Evolutionary conservation across 1,140 invertebrate genomes (phyloP).

Genomic region (Andrena cerasifolii): DNA sequence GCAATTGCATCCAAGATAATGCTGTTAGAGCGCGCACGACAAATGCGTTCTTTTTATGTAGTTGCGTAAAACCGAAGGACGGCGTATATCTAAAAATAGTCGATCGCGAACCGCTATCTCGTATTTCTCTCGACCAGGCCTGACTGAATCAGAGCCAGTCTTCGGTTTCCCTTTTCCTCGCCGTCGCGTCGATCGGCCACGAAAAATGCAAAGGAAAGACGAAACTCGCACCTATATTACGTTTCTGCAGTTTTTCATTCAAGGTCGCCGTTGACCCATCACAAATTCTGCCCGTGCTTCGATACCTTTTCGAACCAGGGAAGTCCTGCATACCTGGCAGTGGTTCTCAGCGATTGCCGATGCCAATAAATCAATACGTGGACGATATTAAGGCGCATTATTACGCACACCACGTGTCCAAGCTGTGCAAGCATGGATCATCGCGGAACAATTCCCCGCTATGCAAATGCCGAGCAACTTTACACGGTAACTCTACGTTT

Average conservation of each 20-base stretch:
- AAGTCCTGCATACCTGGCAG: constrained; percentile 59
- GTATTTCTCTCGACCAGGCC: constrained; percentile 58
- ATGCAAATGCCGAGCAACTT: neutral
- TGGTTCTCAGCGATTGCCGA: constrained; percentile 48
- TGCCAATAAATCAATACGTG: constrained; percentile 39
- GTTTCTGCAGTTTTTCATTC: constrained; percentile 38
- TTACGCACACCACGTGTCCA: neutral
- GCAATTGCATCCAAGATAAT: constrained; percentile 6
- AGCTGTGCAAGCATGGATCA: neutral
- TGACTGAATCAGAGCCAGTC: constrained; percentile 41
- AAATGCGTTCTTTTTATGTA: constrained; percentile 54
- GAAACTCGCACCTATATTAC: neutral
- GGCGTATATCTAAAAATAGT: constrained; percentile 77
- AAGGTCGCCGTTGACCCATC: constrained; percentile 42
- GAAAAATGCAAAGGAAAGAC: constrained; percentile 16
- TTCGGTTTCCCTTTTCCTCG: constrained; percentile 39
- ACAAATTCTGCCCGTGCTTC: constrained; percentile 48
- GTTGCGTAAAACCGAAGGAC: constrained; percentile 76
- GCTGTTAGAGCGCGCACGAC: constrained; percentile 16
- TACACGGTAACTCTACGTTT: neutral
- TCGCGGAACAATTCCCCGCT: neutral
- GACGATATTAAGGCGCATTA: neutral
- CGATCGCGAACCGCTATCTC: constrained; percentile 64
- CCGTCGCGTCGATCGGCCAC: neutral
- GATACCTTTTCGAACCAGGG: constrained; percentile 44